Evolutionary conservation across 92 coral and sea anemone species (phyloP).

Genomic region (Actinostola sp.): DNA sequence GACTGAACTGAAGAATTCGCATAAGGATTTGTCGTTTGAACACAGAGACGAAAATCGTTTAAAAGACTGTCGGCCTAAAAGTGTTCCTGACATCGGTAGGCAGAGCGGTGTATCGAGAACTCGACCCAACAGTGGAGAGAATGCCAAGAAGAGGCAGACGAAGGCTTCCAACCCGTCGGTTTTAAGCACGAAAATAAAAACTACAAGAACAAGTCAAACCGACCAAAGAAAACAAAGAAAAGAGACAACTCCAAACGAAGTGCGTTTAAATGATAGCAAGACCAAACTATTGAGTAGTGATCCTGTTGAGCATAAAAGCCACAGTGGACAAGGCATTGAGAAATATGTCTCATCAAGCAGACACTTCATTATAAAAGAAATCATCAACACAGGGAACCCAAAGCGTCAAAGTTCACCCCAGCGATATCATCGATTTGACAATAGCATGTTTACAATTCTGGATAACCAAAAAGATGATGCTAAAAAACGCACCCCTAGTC

Average conservation of each 20-base stretch:
- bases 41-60: too few species aligned
- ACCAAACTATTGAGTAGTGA: not conserved
- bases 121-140: not conserved
- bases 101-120: too few species aligned
- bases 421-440: conserved; percentile 73
- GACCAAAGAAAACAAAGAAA: too few species aligned
- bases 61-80: not conserved
- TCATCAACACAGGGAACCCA: conserved; percentile 89
- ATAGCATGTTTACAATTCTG: conserved; percentile 81
- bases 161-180: too few species aligned
- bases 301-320: not conserved
- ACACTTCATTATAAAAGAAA: conserved; percentile 76
- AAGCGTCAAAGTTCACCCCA: conserved; percentile 54
- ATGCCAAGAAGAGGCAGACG: not conserved
- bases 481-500: conserved; percentile 44
- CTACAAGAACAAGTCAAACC: too few species aligned
- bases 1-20: not conserved
- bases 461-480: conserved; percentile 43
- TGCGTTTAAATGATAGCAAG: not conserved
- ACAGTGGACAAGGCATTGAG: conserved; percentile 22
- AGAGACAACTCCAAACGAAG: too few species aligned
- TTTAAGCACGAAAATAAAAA: too few species aligned
- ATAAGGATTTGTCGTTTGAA: not conserved
- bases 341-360: conserved; percentile 54
- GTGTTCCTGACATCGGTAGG: not conserved